Conservation (phyloP, 2,113 vertebrate species). For the Sisor rabdophorus region DNA sequence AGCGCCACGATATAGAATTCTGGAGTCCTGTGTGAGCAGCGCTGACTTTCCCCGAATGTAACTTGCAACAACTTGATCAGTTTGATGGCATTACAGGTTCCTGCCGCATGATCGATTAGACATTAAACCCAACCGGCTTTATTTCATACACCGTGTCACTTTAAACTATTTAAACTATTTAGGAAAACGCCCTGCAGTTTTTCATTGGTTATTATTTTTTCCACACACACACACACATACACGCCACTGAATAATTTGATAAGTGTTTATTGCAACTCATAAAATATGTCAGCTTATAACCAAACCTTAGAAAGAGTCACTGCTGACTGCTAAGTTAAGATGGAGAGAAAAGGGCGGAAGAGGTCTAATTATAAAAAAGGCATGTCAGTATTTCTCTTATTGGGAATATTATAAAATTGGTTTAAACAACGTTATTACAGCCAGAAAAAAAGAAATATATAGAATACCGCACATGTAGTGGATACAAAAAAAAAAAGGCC, state of each 20-base stretch:
- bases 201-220: conserved; percentile 30
- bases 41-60: conserved; percentile 3
- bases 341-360: neutral
- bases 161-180: conserved; percentile 24
- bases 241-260: conserved; percentile 35
- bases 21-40: neutral
- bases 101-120: conserved; percentile 1
- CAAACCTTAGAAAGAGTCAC: conserved; percentile 20
- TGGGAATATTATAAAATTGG: conserved; percentile 13
- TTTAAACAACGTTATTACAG: neutral
- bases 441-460: conserved; percentile 9
- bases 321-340: conserved; percentile 32
- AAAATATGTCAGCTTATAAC: conserved; percentile 34
- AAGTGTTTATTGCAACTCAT: conserved; percentile 39
- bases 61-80: conserved; percentile 2
- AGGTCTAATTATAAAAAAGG: conserved; percentile 15
- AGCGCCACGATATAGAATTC: neutral
- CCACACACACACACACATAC: conserved; percentile 9
- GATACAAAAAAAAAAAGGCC: neutral
- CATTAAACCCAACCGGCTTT: conserved; percentile 7
- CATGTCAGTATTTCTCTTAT: conserved; percentile 30
- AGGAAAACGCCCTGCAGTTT: conserved; percentile 24
- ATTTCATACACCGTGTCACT: conserved; percentile 17
- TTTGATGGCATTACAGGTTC: neutral
- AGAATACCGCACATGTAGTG: neutral